phyloP scores from a whole-genome alignment of 2,888 invertebrate genomes.

The Heliconius ethilla region DNA sequence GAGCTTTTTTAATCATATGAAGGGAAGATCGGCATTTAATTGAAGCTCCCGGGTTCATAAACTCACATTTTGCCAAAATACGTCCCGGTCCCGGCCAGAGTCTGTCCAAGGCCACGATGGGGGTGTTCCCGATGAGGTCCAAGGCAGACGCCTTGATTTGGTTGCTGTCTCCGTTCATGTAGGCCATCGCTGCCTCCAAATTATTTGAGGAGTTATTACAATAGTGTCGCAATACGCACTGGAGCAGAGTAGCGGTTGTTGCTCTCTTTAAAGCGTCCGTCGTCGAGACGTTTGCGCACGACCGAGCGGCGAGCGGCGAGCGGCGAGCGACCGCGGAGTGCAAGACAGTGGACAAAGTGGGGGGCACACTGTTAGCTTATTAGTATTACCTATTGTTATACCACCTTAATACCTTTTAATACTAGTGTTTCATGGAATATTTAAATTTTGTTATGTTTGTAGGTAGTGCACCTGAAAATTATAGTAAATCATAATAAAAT shows the following conservation, averaged over 20 bases:
- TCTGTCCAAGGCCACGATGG: constrained; percentile 72
- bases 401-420: background rate
- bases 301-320: background rate
- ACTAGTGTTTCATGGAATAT: background rate
- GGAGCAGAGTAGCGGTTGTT: constrained; percentile 12
- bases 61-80: constrained; percentile 75
- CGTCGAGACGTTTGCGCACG: constrained; percentile 2
- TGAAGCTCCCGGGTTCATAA: constrained; percentile 76
- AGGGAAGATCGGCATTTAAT: constrained; percentile 73
- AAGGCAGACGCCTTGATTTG: constrained; percentile 73
- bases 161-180: constrained; percentile 53
- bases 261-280: constrained; percentile 21
- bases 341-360: background rate
- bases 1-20: constrained; percentile 67
- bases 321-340: background rate
- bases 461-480: background rate
- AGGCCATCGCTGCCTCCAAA: constrained; percentile 36
- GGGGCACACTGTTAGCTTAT: background rate
- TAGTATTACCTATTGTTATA: background rate
- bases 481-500: background rate
- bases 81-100: constrained; percentile 70
- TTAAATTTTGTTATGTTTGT: background rate
- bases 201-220: constrained; percentile 34
- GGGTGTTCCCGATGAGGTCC: constrained; percentile 75
- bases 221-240: constrained; percentile 30